Base-by-base conservation (phyloP, 2,888 invertebrate species). In the Stramonita haemastoma region DNA sequence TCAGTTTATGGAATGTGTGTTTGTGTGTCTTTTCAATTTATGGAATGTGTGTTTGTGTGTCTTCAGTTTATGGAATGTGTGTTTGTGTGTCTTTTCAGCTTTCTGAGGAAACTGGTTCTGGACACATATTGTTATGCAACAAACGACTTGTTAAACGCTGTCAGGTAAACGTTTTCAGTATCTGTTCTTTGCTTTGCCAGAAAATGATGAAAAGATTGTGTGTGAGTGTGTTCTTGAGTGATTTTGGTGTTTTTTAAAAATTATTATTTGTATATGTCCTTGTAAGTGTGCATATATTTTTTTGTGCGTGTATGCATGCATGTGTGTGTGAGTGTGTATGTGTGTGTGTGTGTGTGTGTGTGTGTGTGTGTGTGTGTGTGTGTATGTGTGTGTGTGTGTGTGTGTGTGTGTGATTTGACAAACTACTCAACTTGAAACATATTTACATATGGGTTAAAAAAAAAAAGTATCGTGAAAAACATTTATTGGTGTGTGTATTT, bases 41-140 rank as follows among this genome's bases (percentile, higher is more conserved):
- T 46, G 46, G 46, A 46, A 13, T 87, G 46, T 87, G 77, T 87
- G 87, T 34, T 22, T 60, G 66, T 60, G 77, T 77, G 77, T 77
- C n/a, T 77, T 29, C 79, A 34, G 26, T 15, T n/a, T n/a, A 34
- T 84, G 46, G 36, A 32, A 5, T 84, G 46, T 85, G 17, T 66
- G 34, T 73, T 73, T 77, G 26, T 77, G 11, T 77, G 70, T 77
- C 70, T 89, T 93, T 94, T 36, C 92, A 95, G 95, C 91, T 95
- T 93, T 89, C 91, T 95, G 26, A 91, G 93, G 89, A 94, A 93
- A 89, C 88, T 95, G 89, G 90, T 93, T 5, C 89, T 95, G 57
- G 95, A 95, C 90, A 94, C 93, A 88, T 95, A 95, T 90, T 94
- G 94, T 17, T 95, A 95, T 90, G 91, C 94, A 88, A 95, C 95